These are phyloP conservation scores for Cydia splendana DNA, from an alignment of 1,140 invertebrate genomes.

Conservation along the genomic window DNA sequence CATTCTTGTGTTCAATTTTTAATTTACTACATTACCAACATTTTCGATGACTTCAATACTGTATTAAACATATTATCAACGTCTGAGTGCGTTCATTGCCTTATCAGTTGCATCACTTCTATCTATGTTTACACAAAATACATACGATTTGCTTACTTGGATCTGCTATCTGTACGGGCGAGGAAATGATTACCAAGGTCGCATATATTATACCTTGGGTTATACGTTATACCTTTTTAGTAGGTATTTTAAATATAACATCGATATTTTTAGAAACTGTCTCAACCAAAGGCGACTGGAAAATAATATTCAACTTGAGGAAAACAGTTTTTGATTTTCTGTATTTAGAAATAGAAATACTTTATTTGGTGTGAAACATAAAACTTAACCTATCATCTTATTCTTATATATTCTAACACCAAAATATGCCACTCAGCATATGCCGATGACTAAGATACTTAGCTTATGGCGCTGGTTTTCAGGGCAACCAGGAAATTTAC, in stretches of 20 bases:
- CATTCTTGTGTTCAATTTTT: too few species aligned
- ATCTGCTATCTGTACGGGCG: not conserved
- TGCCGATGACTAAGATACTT: too few species aligned
- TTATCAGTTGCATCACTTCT: slow-evolving; percentile 11
- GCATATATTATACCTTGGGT: slow-evolving; percentile 1
- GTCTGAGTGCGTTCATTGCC: not conserved
- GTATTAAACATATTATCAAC: not conserved
- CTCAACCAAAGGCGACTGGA: not conserved
- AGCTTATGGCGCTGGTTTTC: too few species aligned
- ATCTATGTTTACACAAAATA: slow-evolving; percentile 11
- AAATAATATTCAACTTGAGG: not conserved
- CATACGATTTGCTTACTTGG: not conserved
- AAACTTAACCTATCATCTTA: too few species aligned
- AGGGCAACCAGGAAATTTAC: too few species aligned
- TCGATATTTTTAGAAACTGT: not conserved
- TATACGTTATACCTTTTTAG: slow-evolving; percentile 12
- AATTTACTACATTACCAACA: too few species aligned
- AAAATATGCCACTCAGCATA: too few species aligned
- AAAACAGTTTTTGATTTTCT: too few species aligned
- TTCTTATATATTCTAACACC: too few species aligned
- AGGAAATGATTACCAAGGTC: slow-evolving; percentile 28
- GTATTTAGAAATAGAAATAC: too few species aligned
- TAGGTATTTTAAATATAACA: not conserved
- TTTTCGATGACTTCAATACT: not conserved
- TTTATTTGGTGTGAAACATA: too few species aligned